Base-by-base conservation (phyloP, 2,888 invertebrate genomes). In the Drosophila austrosaltans region DNA sequence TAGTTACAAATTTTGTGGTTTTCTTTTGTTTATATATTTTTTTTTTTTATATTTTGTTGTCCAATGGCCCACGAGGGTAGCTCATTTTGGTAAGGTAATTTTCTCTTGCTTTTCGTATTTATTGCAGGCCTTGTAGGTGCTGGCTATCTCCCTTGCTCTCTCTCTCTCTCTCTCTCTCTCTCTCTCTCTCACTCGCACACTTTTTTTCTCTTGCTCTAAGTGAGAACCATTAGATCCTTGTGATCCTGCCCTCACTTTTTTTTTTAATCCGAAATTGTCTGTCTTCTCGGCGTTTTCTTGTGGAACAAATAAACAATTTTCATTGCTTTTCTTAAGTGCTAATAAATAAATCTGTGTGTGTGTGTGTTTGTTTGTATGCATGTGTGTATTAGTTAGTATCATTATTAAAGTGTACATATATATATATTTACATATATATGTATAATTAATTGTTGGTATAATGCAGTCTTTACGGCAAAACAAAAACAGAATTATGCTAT, bases 401-500 rank as follows among this genome's bases (percentile, higher is more conserved):
- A 54, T 68, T 66, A 63, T 78, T 72, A 72, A 75, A 57, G 64
- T 65, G 68, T 71, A 68, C 53, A 66, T 63, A 59, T 5, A 61
- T 53, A 61, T 67, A 63, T 78, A 53, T 61, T 53, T 74, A 72
- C 58, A 25, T 36, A 60, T 60, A 36, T 78, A 76, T 81, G 75
- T 79, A 79, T 79, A 78, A 72, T 78, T 80, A 82, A 84, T 89
- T 83, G 90, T 91, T 91, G 91, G 90, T 91, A 91, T 91, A 91
- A 91, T 90, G 91, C 92, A 91, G 91, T 91, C 91, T 91, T 91
- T 90, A 90, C 89, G 91, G 91, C 91, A 91, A 90, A 91, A 90
- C 74, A 83, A 89, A 89, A 89, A 82, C 79, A 89, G 72, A 87
- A 87, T 84, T 77, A 89, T 84, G 86, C 75, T 83, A 78, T 87